Evolutionary conservation across 2,888 invertebrate species (phyloP).

Genomic region (Deroplatys truncata): DNA sequence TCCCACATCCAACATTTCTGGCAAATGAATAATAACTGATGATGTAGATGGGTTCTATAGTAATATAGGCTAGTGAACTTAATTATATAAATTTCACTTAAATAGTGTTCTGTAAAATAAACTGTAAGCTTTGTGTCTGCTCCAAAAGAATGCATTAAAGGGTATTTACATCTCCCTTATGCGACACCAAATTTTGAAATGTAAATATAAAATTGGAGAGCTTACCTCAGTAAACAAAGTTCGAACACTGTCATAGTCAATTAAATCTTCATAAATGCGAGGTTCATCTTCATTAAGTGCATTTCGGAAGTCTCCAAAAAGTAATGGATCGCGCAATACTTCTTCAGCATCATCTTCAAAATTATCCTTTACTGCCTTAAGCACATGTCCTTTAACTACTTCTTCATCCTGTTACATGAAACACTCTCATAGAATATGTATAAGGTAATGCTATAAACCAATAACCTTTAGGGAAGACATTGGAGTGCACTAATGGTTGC

Average conservation of each 20-base stretch:
- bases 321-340: constrained; percentile 72
- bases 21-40: too few relatives aligned
- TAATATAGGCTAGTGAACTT: too few relatives aligned
- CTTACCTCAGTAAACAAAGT: constrained; percentile 72
- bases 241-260: constrained; percentile 87
- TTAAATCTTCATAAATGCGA: constrained; percentile 80
- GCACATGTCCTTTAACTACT: constrained; percentile 57
- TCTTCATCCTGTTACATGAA: constrained; percentile 56
- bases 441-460: neutral
- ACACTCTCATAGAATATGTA: neutral
- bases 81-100: too few relatives aligned
- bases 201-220: neutral
- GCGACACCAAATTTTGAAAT: too few relatives aligned
- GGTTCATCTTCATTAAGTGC: constrained; percentile 75
- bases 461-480: too few relatives aligned
- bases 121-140: too few relatives aligned
- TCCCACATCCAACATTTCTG: too few relatives aligned
- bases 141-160: too few relatives aligned
- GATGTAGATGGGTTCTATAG: too few relatives aligned
- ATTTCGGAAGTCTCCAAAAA: constrained; percentile 87
- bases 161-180: too few relatives aligned
- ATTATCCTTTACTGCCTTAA: constrained; percentile 55
- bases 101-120: too few relatives aligned
- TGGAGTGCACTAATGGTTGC: too few relatives aligned
- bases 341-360: constrained; percentile 61